A percentile compares a stretch with the other conserved stretches of the same genome.
phyloP scores from a whole-genome alignment of 2,797 vertebrate species.

The Takifugu ocellatus region DNA sequence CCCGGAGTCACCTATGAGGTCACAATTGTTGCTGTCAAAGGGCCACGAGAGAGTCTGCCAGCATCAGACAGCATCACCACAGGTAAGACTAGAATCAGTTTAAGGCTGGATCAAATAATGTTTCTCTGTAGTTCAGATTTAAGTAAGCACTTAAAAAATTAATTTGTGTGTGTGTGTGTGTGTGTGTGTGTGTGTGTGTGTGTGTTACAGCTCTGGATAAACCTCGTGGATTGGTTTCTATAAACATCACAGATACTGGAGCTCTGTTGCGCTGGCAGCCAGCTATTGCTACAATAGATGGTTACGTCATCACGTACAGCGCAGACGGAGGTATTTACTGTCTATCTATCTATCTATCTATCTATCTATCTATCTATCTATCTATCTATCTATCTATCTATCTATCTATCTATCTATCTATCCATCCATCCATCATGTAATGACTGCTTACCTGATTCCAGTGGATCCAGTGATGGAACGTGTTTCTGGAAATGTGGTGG shows the following conservation, averaged over 20 bases:
- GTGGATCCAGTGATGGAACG: constrained; percentile 83
- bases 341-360: too few species aligned
- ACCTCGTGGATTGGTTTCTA: constrained; percentile 82
- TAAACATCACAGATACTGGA: constrained; percentile 89
- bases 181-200: constrained; percentile 33
- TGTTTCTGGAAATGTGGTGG: constrained; percentile 89
- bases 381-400: too few species aligned
- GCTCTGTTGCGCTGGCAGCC: constrained; percentile 92
- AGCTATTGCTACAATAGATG: constrained; percentile 89
- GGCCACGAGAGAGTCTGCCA: constrained; percentile 89
- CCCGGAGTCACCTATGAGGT: constrained; percentile 87
- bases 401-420: too few species aligned
- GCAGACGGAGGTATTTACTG: constrained; percentile 79
- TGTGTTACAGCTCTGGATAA: constrained; percentile 84
- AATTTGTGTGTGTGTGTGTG: constrained; percentile 5
- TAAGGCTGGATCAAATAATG: too few species aligned
- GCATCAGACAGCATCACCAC: constrained; percentile 85
- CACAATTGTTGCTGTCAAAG: constrained; percentile 83
- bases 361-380: too few species aligned
- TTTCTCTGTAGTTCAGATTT: too few species aligned
- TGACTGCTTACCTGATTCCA: constrained; percentile 40
- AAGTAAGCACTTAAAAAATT: too few species aligned
- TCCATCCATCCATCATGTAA: too few species aligned
- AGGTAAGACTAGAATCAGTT: constrained; percentile 65
- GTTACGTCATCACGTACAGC: constrained; percentile 88